Evolutionary conservation across 2,888 invertebrate genomes (phyloP), one percentile per base, ranked within the genome.

Genomic region (Mimachlamys varia): DNA sequence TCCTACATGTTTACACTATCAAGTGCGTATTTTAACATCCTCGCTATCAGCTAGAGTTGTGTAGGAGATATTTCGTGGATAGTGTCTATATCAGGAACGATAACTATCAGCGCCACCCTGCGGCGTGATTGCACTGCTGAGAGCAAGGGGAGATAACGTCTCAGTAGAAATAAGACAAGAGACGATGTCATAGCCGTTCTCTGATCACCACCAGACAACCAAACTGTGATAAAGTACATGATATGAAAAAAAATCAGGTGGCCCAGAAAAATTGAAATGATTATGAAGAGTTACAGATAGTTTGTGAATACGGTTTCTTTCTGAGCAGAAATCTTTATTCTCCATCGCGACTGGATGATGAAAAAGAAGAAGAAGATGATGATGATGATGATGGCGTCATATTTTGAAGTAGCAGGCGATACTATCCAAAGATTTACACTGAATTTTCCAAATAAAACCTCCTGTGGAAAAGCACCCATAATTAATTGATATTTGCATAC

Each of bases 101-200:
- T 76, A 76, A 76, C 33, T 76, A 76, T 76, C 76, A 76, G 76
- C 76, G 33, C 76, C 76, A 76, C 17, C 76, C 76, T 12, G 76
- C 15, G 76, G 76, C 33, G 76, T 76, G 76, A 76, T 76, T 76
- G 22, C 76, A 76, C 76, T 76, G 27, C 33, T 76, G 76, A 76
- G 76, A 76, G 76, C 76, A 76, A 76, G 76, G 76, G 76, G 76
- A 76, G 76, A 76, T 76, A 76, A 76, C 76, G 27, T 76, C 76
- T 27, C 76, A 76, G 76, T 76, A 27, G 76, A 76, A 76, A 76
- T 27, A 76, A 12, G 33, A 76, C 76, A 76, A 76, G 76, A 76
- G 27, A 7, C 76, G 76, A 76, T 76, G 76, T 76, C 76, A 76
- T 76, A 76, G 33, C 76, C 27, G 76, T 22, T 12, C 76, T 33